A percentile compares a stretch with the other conserved stretches of the same genome.
phyloP scores from a whole-genome alignment of 2,797 vertebrate genomes.

The Lindbergichthys nudifrons region DNA sequence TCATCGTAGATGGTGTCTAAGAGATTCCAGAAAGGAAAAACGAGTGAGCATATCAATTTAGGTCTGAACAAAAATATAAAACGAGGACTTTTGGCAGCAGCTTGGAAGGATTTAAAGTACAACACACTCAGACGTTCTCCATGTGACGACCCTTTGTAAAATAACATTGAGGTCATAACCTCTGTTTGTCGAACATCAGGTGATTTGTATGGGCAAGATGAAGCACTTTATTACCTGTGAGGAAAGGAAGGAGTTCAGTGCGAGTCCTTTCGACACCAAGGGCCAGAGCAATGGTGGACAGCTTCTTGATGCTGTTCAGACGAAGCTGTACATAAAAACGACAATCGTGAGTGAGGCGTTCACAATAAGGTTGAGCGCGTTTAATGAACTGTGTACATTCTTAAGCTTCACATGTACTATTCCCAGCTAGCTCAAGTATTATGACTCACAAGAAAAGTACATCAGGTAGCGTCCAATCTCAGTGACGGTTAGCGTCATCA shows the following conservation, averaged over 20 bases:
- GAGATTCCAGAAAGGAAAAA: background rate
- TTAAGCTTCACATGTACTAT: rapidly evolving
- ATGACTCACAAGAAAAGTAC: background rate
- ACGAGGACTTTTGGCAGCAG: background rate
- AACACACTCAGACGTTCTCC: background rate
- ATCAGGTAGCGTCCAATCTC: too few species aligned
- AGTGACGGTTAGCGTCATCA: background rate
- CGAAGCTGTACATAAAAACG: conserved; percentile 78
- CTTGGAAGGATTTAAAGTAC: background rate
- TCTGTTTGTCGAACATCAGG: background rate
- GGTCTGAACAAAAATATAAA: background rate
- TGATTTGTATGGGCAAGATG: background rate
- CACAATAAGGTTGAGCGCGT: background rate
- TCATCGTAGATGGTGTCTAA: conserved; percentile 91
- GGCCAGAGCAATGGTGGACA: conserved; percentile 90
- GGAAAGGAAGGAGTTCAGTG: conserved; percentile 90
- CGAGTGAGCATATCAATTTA: rapidly evolving
- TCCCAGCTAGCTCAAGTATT: background rate
- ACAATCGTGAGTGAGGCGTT: background rate
- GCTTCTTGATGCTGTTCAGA: conserved; percentile 91
- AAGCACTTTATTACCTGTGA: conserved; percentile 82
- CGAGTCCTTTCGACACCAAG: conserved; percentile 90
- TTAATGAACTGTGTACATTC: background rate
- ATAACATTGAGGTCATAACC: background rate
- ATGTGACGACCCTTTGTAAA: background rate